Base-by-base conservation (phyloP, 2,113 vertebrate species). In the Nansenia antarctica region DNA sequence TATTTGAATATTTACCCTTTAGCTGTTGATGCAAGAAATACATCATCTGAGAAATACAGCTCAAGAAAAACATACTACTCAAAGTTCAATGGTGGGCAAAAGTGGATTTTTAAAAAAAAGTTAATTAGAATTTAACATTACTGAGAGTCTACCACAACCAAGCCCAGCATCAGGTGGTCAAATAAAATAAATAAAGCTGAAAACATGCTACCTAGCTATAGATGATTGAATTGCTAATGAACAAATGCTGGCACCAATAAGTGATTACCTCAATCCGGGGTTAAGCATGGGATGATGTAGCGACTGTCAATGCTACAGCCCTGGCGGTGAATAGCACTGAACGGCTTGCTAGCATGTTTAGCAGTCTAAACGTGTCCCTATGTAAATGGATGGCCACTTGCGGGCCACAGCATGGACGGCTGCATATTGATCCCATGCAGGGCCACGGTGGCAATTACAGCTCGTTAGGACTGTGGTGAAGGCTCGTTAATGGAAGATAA, bases 401-500 rank as follows among this genome's bases (percentile, higher is more conserved):
- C 45, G 37, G 61, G 68, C 76, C 71, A 65, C 49, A 11, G 58
- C 59, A 65, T 49, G 67, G 73, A 82, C 47, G 39, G 58, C 54
- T 49, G 54, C 80, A 88, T n/a, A n/a, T 82, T 77, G 87, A 89
- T 86, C 78, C 53, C 62, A 47, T 52, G 61, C 3, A 1, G 37
- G 55, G 63, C 62, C 42, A 1, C 52, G 29, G 42, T 62, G 73
- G 72, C 83, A 85, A 89, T 90, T 84, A 88, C 81, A 77, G 77
- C 87, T 91, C 74, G 60, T 91, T 88, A 90, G 80, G 74, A 81
- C 69, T 69, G 57, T 82, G 83, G 80, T 83, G 86, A 92, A 82
- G 81, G 82, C 86, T 90, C 80, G 81, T 92, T 92, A 91, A 79
- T 62, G 74, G 62, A 83, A 88, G 90, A 91, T 81, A 73, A 87